Base-by-base conservation (phyloP, 2,113 vertebrate species). In the Seriola aureovittata region DNA sequence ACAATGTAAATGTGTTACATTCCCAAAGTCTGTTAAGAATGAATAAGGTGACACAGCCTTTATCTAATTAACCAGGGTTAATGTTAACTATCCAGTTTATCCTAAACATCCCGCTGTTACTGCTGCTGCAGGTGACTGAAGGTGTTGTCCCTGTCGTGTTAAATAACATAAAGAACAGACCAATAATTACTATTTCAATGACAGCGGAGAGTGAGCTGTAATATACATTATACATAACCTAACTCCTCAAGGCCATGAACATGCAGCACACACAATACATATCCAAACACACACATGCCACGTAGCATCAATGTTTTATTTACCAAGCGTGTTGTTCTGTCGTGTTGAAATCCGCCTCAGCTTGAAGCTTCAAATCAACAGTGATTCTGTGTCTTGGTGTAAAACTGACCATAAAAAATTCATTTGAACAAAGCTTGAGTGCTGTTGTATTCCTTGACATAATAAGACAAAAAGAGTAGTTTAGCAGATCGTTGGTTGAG, bases 231-330 rank as follows among this genome's bases (percentile, higher is more conserved):
- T 42, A 72, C 36, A 9, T 40, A 21, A 57, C 40, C 60, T 21
- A 29, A 19, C 48, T 42, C 3, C 34, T 54, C 21, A 54, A 21
- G 14, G 23, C 52, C 36, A 65, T 17, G 46, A n/a, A 70, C 29
- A 71, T 29, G 34, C 68, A 36, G 5, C 14, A 12, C n/a, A 57
- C 38, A 79, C 44, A 52, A 50, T 3, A 55, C 4, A 1, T 8
- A 55, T 17, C 23, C 66, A 58, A 62, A 16, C 16, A 60, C 48
- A 64, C 38, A 63, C 32, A 19, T 14, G 13, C 52, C 63, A 3
- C 29, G 54, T 17, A 40, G 38, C 57, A 68, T 82, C 50, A 59
- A 54, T 85, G 67, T 76, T 86, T 84, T 8, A 55, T 72, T 46
- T 54, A 44, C 62, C 12, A 29, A 0, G 50, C 4, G 8, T 52